phyloP scores from a whole-genome alignment of 2,113 vertebrate species.

The Dasyprocta punctata region DNA sequence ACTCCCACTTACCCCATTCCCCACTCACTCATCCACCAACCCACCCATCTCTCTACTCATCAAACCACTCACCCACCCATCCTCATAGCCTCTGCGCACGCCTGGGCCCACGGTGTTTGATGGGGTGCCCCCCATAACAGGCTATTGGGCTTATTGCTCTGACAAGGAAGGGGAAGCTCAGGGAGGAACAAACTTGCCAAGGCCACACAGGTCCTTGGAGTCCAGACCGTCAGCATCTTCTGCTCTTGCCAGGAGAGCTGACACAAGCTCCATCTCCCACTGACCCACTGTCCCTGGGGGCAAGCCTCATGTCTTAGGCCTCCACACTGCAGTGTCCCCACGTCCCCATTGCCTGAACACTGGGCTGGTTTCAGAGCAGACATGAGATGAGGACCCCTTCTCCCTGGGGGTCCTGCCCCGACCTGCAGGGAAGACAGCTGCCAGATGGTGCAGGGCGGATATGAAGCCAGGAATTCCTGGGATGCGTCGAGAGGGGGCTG shows the following conservation, averaged over 20 bases:
- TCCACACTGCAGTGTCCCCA: neutral
- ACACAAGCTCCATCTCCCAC: neutral
- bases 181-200: neutral
- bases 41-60: neutral
- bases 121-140: neutral
- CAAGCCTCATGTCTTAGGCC: neutral
- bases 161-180: neutral
- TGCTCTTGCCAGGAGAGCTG: neutral
- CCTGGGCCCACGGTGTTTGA: neutral
- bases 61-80: neutral
- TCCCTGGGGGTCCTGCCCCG: neutral
- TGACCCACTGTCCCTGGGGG: no score
- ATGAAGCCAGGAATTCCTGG: slow-evolving; percentile 37
- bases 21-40: fast-evolving
- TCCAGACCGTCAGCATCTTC: neutral
- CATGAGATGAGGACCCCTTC: neutral
- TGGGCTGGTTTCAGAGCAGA: neutral
- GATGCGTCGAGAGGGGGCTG: neutral
- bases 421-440: neutral
- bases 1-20: neutral
- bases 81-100: neutral
- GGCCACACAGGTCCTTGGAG: no score
- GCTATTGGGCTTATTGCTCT: neutral
- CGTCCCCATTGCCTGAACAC: neutral
- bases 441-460: neutral